Percentiles rank a stretch among this genome's conserved stretches.
Evolutionary conservation across 2,888 invertebrate species (phyloP).

Genomic region (Fragum whitleyi): DNA sequence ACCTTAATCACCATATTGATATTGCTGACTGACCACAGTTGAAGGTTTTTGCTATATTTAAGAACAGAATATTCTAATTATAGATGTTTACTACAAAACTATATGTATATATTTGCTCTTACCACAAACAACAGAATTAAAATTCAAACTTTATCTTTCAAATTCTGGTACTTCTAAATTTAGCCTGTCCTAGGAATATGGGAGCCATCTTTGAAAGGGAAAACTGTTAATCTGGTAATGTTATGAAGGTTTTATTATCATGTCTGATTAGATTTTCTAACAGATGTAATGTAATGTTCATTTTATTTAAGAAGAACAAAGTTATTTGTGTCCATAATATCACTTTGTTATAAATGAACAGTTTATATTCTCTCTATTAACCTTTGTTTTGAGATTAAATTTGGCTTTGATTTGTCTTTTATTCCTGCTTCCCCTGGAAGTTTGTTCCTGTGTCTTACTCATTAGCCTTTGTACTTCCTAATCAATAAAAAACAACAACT

Average conservation of each 20-base stretch:
- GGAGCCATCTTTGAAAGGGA: not conserved
- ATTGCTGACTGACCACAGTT: no score
- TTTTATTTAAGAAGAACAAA: constrained; percentile 21
- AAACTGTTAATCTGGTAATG: constrained; percentile 18
- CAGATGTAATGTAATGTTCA: constrained; percentile 22
- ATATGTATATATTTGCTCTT: no score
- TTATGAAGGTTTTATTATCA: constrained; percentile 24
- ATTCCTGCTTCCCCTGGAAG: not conserved
- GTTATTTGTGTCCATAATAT: constrained; percentile 14
- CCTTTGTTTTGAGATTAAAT: not conserved
- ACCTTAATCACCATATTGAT: no score
- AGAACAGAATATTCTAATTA: no score
- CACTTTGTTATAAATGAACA: constrained; percentile 15
- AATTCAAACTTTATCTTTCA: no score
- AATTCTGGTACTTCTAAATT: no score
- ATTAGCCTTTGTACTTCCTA: not conserved
- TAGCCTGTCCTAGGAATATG: no score
- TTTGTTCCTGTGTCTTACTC: not conserved
- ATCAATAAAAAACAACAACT: no score
- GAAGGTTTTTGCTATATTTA: no score
- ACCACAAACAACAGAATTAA: no score
- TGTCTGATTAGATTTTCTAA: constrained; percentile 23
- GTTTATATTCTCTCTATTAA: constrained; percentile 8
- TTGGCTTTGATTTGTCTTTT: not conserved
- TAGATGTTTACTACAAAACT: no score